Conservation (phyloP, 2,888 invertebrate genomes). For the Rapana venosa region DNA sequence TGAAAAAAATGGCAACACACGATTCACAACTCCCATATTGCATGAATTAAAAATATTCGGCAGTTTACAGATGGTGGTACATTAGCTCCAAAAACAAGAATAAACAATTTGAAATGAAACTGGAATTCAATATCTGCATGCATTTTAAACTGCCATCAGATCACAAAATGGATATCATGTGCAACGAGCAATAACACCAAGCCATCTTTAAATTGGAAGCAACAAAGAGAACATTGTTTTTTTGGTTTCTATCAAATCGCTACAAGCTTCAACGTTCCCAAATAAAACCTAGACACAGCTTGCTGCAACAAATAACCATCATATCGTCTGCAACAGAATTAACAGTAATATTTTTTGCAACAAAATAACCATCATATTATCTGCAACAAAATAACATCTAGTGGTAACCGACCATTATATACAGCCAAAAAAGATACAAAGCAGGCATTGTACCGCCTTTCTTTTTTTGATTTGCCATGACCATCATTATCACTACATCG, state of each 20-base stretch:
- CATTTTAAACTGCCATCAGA: background rate
- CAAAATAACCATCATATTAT: background rate
- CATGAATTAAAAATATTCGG: too few species aligned
- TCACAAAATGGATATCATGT: background rate
- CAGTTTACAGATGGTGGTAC: background rate
- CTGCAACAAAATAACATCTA: too few species aligned
- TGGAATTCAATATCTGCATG: background rate
- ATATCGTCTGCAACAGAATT: background rate
- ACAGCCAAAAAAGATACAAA: too few species aligned
- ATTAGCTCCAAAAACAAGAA: background rate
- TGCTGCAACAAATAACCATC: background rate
- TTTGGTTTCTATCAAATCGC: too few species aligned
- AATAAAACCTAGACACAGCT: background rate
- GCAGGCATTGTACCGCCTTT: too few species aligned
- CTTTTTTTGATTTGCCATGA: too few species aligned
- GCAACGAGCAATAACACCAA: slow-evolving; percentile 7
- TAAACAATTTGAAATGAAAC: too few species aligned
- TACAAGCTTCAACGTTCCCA: background rate
- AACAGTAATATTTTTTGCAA: background rate
- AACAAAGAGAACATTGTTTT: background rate
- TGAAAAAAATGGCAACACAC: too few species aligned
- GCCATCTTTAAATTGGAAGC: background rate
- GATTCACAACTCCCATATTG: too few species aligned
- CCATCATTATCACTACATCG: too few species aligned
- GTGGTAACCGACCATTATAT: too few species aligned